Conservation (phyloP, 2,888 invertebrate species). For the Epicampocera succincta region DNA sequence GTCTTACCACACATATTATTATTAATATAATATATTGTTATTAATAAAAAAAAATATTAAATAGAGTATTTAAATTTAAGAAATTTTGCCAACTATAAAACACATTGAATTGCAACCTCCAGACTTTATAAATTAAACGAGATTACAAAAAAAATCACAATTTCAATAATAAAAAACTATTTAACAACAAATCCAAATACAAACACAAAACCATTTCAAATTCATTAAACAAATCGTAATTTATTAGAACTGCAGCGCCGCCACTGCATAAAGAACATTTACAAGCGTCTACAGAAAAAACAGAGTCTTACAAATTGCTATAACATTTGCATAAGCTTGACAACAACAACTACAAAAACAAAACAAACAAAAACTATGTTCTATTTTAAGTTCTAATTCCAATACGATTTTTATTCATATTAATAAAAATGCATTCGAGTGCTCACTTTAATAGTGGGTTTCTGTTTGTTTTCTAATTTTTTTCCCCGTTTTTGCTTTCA, state of each 20-base stretch:
- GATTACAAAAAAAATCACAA: neutral
- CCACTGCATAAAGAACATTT: constrained; percentile 40
- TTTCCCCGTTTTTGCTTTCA: neutral
- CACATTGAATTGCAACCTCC: constrained; percentile 23
- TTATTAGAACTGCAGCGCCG: constrained; percentile 53
- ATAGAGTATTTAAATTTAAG: no score
- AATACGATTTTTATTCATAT: neutral
- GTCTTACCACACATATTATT: constrained; percentile 40
- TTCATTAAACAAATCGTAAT: constrained; percentile 45
- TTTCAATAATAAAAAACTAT: neutral
- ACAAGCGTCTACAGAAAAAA: neutral
- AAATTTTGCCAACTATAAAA: no score
- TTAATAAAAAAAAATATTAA: neutral
- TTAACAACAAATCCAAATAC: constrained; percentile 22
- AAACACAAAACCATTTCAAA: no score
- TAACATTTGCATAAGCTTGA: constrained; percentile 50
- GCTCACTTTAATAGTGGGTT: constrained; percentile 37
- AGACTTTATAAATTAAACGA: constrained; percentile 25
- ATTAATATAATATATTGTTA: constrained; percentile 23
- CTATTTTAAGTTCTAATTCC: constrained; percentile 32
- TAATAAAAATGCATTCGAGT: constrained; percentile 28
- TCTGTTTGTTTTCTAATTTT: neutral
- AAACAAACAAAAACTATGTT: constrained; percentile 11
- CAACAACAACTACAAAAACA: neutral
- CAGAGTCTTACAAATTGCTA: constrained; percentile 34